These are phyloP conservation scores for Coregonus sp. DNA, from an alignment of 2,797 vertebrate species.

Conservation along the genomic window DNA sequence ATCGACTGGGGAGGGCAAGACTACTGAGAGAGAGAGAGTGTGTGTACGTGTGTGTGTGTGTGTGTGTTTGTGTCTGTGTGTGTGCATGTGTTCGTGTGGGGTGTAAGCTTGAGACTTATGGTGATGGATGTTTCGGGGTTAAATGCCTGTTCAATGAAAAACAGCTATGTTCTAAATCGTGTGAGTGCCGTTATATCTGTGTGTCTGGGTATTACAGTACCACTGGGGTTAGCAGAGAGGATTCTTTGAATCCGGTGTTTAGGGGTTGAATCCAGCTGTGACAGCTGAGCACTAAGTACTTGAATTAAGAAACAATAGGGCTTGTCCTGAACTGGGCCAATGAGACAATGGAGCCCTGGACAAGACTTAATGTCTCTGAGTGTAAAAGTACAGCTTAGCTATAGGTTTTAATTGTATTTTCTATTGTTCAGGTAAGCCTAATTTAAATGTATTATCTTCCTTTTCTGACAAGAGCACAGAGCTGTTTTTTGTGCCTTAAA, in stretches of 20 bases:
- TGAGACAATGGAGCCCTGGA: neutral
- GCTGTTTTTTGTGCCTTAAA: constrained; percentile 65
- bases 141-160: constrained; percentile 5
- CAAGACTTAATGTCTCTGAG: neutral
- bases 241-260: neutral
- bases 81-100: neutral
- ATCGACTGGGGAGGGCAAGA: constrained; percentile 86
- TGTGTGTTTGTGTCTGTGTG: constrained; percentile 17
- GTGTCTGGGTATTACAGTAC: neutral
- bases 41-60: neutral
- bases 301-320: neutral
- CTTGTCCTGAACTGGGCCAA: neutral
- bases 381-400: constrained; percentile 3
- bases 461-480: constrained; percentile 17
- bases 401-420: constrained; percentile 9
- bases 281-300: neutral
- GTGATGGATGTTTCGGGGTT: neutral
- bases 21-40: constrained; percentile 45
- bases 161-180: neutral
- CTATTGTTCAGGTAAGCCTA: neutral
- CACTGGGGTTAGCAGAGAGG: neutral
- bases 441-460: neutral
- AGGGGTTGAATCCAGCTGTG: neutral
- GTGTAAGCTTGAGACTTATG: neutral
- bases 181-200: neutral